These are phyloP conservation scores for Oegoconia quadripuncta DNA, from an alignment of 2,888 invertebrate species.

Conservation along the genomic window DNA sequence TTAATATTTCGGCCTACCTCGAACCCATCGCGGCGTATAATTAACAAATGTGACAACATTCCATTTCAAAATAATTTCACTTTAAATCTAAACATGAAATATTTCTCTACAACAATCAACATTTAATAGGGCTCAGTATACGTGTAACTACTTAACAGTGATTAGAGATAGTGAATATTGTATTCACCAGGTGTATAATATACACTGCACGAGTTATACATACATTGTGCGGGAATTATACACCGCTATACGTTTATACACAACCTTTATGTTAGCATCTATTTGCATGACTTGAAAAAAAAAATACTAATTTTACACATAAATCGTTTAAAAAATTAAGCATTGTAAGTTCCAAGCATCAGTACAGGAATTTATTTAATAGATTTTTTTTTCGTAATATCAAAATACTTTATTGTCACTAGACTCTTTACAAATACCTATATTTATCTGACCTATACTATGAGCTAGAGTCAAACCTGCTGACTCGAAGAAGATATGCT, in stretches of 20 bases:
- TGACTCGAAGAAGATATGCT: conserved; percentile 54
- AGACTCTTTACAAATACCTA: conserved; percentile 38
- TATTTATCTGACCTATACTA: conserved; percentile 25
- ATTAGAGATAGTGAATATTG: background rate
- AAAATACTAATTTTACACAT: background rate
- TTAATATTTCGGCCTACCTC: too few relatives aligned
- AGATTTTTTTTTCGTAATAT: conserved; percentile 33
- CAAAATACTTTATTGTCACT: conserved; percentile 59
- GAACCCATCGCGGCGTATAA: too few relatives aligned
- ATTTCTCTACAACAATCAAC: conserved; percentile 44
- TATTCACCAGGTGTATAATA: background rate
- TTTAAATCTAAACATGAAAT: conserved; percentile 22
- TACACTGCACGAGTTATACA: too few relatives aligned
- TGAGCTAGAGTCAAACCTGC: conserved; percentile 41
- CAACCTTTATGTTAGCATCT: conserved; percentile 55
- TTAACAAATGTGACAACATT: background rate
- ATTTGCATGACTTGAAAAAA: conserved; percentile 16
- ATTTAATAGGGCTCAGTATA: conserved; percentile 34
- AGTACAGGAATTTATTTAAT: conserved; percentile 12
- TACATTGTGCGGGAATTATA: conserved; percentile 10
- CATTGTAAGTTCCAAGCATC: background rate
- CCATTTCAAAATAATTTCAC: conserved; percentile 4
- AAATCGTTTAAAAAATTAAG: background rate
- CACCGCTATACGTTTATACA: conserved; percentile 50
- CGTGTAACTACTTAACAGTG: conserved; percentile 18